Conservation (phyloP, 2,797 vertebrate genomes). For the Crocodylus rhombifer region DNA sequence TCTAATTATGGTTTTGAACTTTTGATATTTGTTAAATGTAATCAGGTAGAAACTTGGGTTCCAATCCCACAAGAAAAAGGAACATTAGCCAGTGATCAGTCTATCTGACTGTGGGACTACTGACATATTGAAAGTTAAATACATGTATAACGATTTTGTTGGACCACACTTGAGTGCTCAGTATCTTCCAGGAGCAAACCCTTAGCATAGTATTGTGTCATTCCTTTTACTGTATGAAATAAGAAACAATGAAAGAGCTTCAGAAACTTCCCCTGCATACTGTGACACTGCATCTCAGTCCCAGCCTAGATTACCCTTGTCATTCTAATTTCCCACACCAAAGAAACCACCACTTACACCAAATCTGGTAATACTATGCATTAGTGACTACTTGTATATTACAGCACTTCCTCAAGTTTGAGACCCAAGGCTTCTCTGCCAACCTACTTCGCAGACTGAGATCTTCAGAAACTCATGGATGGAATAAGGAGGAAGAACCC, state of each 20-base stretch:
- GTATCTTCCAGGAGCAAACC: not conserved
- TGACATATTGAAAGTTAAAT: rapidly evolving
- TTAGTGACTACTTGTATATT: rapidly evolving
- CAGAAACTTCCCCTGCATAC: not conserved
- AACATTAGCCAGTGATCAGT: too few species aligned
- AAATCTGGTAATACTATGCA: not conserved
- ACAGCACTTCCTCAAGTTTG: too few species aligned
- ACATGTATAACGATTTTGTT: not conserved
- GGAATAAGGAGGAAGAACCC: not conserved
- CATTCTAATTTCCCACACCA: not conserved
- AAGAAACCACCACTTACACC: not conserved
- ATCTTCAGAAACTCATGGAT: not conserved
- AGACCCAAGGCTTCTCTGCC: not conserved
- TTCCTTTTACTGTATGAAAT: rapidly evolving
- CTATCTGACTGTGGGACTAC: not conserved
- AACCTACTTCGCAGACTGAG: not conserved
- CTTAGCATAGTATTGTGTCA: not conserved
- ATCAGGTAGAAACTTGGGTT: not conserved
- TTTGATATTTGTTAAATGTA: not conserved
- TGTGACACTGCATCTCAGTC: rapidly evolving
- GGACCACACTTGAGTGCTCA: not conserved
- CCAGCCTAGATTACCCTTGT: not conserved
- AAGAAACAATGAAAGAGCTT: not conserved
- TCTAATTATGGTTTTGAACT: not conserved
- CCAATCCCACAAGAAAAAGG: rapidly evolving